Conservation (phyloP, 2,113 vertebrate genomes). For the Lepus europaeus region DNA sequence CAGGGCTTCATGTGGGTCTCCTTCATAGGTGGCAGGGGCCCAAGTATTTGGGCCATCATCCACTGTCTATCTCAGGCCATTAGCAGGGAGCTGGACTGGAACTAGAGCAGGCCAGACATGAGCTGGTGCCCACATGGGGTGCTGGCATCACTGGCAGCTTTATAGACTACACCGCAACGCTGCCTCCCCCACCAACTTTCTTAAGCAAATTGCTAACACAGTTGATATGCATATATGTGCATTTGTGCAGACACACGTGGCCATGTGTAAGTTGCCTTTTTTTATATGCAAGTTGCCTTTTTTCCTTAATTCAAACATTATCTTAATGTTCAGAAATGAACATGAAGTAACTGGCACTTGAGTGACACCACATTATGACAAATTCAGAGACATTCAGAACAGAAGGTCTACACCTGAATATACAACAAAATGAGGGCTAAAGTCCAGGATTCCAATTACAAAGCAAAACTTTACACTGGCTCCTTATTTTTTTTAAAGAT, state of each 20-base stretch:
- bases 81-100: no score
- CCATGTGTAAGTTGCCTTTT: background rate
- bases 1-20: no score
- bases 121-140: no score
- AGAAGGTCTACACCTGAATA: background rate
- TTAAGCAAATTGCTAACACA: background rate
- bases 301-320: background rate
- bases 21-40: no score
- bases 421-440: background rate
- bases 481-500: fast-evolving
- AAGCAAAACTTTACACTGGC: background rate
- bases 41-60: no score
- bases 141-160: no score
- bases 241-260: no score
- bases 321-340: background rate
- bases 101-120: no score
- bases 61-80: no score
- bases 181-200: background rate
- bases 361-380: background rate
- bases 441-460: background rate
- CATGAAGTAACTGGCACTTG: background rate
- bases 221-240: background rate
- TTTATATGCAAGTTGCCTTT: background rate
- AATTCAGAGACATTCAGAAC: background rate
- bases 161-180: no score